These are phyloP conservation scores for Piprites chloris DNA, from an alignment of 2,113 vertebrate genomes.

Conservation along the genomic window DNA sequence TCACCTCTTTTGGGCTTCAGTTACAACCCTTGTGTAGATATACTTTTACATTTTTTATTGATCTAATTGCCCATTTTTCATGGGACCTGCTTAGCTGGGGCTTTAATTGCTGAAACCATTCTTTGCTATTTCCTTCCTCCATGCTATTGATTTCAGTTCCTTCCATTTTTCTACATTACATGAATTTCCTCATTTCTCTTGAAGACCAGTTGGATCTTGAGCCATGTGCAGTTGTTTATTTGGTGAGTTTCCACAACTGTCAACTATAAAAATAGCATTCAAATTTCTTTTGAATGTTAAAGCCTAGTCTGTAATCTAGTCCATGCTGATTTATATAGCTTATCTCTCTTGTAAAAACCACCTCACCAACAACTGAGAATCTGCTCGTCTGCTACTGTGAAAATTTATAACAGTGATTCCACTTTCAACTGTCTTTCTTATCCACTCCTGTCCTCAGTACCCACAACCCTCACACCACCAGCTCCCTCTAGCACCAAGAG, in stretches of 20 bases:
- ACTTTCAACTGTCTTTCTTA: background rate
- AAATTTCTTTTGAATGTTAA: background rate
- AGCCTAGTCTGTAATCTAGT: background rate
- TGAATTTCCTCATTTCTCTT: background rate
- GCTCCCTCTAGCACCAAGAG: background rate
- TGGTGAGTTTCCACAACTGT: background rate
- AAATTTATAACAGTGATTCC: background rate
- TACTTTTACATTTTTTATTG: slow-evolving; percentile 53
- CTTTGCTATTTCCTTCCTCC: slow-evolving; percentile 43
- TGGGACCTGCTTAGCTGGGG: background rate
- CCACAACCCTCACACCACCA: background rate
- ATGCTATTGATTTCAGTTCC: slow-evolving; percentile 19
- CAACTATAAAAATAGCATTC: slow-evolving; percentile 20
- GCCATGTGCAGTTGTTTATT: background rate
- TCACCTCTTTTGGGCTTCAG: slow-evolving; percentile 25
- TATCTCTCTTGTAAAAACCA: slow-evolving; percentile 24
- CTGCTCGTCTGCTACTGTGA: background rate
- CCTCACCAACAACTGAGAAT: background rate
- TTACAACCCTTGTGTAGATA: background rate
- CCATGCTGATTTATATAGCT: slow-evolving; percentile 31
- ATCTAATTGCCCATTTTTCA: slow-evolving; percentile 44
- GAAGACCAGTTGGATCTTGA: background rate
- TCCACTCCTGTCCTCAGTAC: background rate
- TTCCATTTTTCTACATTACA: background rate
- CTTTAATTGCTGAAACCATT: slow-evolving; percentile 51